phyloP scores from a whole-genome alignment of 2,797 vertebrate genomes.

The Carduelis carduelis region DNA sequence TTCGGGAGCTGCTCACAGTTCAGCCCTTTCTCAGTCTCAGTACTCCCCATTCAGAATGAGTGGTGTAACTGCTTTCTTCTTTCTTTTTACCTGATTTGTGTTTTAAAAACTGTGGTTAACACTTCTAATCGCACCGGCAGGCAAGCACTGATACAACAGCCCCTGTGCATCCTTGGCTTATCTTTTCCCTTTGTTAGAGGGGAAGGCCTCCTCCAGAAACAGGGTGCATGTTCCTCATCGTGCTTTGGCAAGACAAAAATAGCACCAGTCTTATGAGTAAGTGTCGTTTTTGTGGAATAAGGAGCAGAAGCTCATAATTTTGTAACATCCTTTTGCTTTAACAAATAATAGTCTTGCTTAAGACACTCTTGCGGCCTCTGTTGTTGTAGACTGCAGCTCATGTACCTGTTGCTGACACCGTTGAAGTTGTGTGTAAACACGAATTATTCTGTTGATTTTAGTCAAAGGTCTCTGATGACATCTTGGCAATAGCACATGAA shows the following conservation, averaged over 20 bases:
- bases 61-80: background rate
- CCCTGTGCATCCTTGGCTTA: background rate
- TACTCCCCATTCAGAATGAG: background rate
- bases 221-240: background rate
- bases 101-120: background rate
- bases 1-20: background rate
- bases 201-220: background rate
- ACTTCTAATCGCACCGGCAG: fast-evolving
- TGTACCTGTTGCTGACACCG: background rate
- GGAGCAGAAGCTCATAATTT: background rate
- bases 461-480: background rate
- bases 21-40: background rate
- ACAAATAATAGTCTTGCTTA: background rate
- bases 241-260: background rate
- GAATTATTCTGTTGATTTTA: background rate
- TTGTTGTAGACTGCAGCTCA: fast-evolving
- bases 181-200: background rate
- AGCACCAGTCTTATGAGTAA: background rate
- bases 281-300: background rate
- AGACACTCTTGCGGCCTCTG: background rate
- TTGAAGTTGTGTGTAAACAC: background rate
- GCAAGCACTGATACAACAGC: fast-evolving
- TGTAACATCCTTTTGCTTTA: background rate
- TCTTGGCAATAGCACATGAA: background rate
- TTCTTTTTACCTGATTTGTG: background rate